These are phyloP conservation scores for Trichonephila inaurata DNA, from an alignment of 1,140 invertebrate species.

Conservation along the genomic window DNA sequence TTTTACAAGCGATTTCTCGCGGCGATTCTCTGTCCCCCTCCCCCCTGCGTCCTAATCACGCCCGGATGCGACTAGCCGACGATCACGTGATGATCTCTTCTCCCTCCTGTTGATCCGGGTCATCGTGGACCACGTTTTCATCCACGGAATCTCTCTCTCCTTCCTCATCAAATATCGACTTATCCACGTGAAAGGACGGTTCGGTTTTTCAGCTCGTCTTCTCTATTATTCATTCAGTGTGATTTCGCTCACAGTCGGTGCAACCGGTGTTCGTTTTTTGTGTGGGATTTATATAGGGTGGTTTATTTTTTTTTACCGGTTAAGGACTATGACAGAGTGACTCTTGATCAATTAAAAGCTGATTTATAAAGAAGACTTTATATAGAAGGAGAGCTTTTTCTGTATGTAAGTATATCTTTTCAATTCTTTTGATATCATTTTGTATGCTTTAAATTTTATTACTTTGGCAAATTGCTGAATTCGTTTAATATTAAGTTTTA, in stretches of 20 bases:
- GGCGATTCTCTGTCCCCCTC: neutral
- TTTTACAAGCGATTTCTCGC: conserved; percentile 47
- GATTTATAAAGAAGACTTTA: neutral
- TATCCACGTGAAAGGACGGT: neutral
- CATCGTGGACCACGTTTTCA: neutral
- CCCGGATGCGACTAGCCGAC: conserved; percentile 65
- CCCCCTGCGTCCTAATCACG: conserved; percentile 31
- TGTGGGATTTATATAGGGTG: neutral
- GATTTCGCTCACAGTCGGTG: neutral
- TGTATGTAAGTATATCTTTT: conserved; percentile 6
- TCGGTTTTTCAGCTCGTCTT: neutral
- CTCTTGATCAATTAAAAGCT: neutral
- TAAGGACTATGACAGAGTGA: neutral
- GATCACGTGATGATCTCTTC: conserved; percentile 63
- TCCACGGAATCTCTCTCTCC: neutral
- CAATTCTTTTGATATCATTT: neutral
- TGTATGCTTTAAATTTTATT: no score
- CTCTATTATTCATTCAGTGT: neutral
- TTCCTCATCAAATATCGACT: conserved; percentile 40
- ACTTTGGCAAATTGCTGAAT: no score
- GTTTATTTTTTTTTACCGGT: neutral
- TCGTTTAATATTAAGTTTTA: no score
- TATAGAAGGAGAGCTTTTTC: neutral
- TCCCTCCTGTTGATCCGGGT: conserved; percentile 49
- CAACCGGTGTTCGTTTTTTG: neutral